Evolutionary conservation across 92 coral and sea anemone genomes (phyloP).

Genomic region (Epizoanthus ramosus): DNA sequence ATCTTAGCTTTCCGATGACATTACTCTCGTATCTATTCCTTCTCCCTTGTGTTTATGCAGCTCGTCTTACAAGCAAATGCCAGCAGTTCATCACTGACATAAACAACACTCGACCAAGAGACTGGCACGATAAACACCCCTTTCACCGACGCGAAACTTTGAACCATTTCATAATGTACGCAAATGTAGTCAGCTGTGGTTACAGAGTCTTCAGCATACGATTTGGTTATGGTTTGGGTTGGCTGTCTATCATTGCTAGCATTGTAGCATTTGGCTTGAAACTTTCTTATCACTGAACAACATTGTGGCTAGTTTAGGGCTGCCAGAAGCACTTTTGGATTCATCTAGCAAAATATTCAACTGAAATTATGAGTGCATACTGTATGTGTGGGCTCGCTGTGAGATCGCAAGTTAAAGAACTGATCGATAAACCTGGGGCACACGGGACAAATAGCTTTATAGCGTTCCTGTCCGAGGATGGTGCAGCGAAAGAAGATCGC

Average conservation of each 20-base stretch:
- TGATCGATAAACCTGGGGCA: no score
- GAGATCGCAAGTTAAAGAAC: no score
- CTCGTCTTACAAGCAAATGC: not conserved
- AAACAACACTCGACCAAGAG: not conserved
- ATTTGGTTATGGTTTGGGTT: not conserved
- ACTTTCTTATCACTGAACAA: not conserved
- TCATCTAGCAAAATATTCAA: no score
- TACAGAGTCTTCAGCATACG: not conserved
- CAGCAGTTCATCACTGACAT: not conserved
- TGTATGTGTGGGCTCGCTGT: no score
- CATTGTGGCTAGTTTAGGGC: not conserved
- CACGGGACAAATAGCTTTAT: no score
- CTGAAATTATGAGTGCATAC: no score
- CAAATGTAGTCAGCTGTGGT: not conserved
- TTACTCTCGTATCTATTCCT: not conserved
- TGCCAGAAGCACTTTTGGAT: not conserved
- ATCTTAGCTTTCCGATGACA: not conserved
- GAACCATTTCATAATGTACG: not conserved
- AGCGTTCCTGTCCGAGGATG: no score
- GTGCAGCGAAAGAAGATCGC: no score
- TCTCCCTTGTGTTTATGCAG: not conserved
- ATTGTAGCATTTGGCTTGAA: not conserved
- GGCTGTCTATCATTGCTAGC: not conserved
- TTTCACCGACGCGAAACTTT: not conserved
- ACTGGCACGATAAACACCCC: slow-evolving; percentile 9